A percentile compares a stretch with the other conserved stretches of the same genome.
phyloP scores from a whole-genome alignment of 2,888 invertebrate species.

The Diplolepis rosae region DNA sequence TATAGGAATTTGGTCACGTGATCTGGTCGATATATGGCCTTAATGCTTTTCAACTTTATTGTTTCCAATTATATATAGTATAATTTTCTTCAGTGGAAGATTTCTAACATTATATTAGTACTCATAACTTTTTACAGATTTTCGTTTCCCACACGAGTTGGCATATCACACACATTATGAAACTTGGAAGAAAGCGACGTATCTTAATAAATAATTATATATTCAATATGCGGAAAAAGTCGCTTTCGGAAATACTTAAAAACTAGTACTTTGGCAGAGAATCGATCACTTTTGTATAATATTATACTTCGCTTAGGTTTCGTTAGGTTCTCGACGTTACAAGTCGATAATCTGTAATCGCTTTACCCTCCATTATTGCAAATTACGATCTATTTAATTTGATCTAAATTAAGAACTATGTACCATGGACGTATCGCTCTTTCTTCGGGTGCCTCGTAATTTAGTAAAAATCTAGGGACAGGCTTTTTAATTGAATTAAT shows the following conservation, averaged over 20 bases:
- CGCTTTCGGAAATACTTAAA: slow-evolving; percentile 53
- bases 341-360: slow-evolving; percentile 1
- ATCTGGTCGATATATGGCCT: no score
- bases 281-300: slow-evolving; percentile 49
- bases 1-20: no score
- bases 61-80: no score
- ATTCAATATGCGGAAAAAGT: not conserved
- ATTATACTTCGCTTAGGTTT: slow-evolving; percentile 50
- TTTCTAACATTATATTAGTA: not conserved
- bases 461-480: not conserved
- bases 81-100: slow-evolving; percentile 19
- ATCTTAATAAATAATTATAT: slow-evolving; percentile 12
- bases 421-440: slow-evolving; percentile 65
- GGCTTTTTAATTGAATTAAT: no score
- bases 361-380: slow-evolving; percentile 9
- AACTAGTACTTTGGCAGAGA: slow-evolving; percentile 69
- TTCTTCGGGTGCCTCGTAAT: slow-evolving; percentile 46
- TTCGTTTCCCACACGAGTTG: not conserved
- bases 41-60: no score
- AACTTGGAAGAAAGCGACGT: slow-evolving; percentile 4
- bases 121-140: not conserved
- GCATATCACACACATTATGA: slow-evolving; percentile 19
- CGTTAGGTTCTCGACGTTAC: slow-evolving; percentile 40
- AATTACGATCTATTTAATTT: slow-evolving; percentile 55
- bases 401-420: slow-evolving; percentile 58